Evolutionary conservation across 1,140 invertebrate species (phyloP).

Genomic region (Drosophila ananassae): DNA sequence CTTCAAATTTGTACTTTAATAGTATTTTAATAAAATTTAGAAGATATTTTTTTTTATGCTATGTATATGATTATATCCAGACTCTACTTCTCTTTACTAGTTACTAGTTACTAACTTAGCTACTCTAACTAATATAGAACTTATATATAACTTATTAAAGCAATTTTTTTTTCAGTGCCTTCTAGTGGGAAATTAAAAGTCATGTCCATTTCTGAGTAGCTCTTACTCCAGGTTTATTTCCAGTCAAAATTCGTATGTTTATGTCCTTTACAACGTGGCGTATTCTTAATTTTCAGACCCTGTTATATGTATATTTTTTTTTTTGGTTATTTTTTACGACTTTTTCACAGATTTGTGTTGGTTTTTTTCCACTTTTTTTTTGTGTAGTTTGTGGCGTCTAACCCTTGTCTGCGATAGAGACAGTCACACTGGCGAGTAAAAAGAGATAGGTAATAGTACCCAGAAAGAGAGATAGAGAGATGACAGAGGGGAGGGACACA

Average conservation of each 20-base stretch:
- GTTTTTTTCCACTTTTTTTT: slow-evolving; percentile 16
- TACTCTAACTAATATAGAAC: no score
- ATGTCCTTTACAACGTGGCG: slow-evolving; percentile 34
- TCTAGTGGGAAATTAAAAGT: slow-evolving; percentile 29
- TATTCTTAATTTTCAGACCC: slow-evolving; percentile 39
- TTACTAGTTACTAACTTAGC: no score
- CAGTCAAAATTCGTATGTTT: slow-evolving; percentile 39
- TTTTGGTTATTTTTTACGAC: slow-evolving; percentile 31
- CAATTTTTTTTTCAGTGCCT: slow-evolving; percentile 12
- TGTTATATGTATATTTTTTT: not conserved
- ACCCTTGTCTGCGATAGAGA: slow-evolving; percentile 23
- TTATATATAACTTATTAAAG: no score
- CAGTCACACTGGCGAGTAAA: slow-evolving; percentile 1
- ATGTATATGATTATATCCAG: no score
- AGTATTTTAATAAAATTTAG: no score
- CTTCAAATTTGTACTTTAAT: not conserved
- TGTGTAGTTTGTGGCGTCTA: slow-evolving; percentile 30
- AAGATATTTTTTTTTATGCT: no score
- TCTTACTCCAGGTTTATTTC: slow-evolving; percentile 25
- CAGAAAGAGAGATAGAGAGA: slow-evolving; percentile 1
- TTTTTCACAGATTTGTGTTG: slow-evolving; percentile 37
- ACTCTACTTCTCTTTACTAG: no score
- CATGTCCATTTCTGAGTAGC: slow-evolving; percentile 28
- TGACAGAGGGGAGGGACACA: slow-evolving; percentile 48
- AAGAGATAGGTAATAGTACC: not conserved